These are phyloP conservation scores for Agrotis ipsilon DNA, from an alignment of 2,888 invertebrate species.

Conservation along the genomic window DNA sequence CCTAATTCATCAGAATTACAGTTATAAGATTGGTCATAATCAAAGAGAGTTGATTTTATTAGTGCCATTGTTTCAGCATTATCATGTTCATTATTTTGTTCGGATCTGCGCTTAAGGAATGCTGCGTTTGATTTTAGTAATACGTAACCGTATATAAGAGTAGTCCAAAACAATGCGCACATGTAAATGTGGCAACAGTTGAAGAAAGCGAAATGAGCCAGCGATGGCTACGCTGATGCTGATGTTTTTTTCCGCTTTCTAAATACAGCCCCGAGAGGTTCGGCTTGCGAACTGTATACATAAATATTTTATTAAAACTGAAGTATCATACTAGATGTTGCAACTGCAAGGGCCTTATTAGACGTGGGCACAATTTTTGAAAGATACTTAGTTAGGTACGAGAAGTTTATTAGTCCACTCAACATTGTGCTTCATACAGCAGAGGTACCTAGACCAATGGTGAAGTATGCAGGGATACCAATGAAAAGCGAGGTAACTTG, in stretches of 20 bases:
- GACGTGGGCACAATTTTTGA: background rate
- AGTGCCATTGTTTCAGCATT: slow-evolving; percentile 26
- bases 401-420: too few species aligned
- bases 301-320: slow-evolving; percentile 43
- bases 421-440: too few species aligned
- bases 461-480: too few species aligned
- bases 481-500: too few species aligned
- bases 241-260: slow-evolving; percentile 89
- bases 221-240: slow-evolving; percentile 80
- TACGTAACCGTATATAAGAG: slow-evolving; percentile 58
- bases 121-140: slow-evolving; percentile 41
- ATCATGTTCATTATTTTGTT: slow-evolving; percentile 17
- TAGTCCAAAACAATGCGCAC: slow-evolving; percentile 72
- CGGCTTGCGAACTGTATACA: slow-evolving; percentile 51
- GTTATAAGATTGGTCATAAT: slow-evolving; percentile 22
- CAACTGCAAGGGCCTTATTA: slow-evolving; percentile 35
- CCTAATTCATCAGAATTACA: slow-evolving; percentile 26
- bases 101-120: slow-evolving; percentile 33
- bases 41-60: slow-evolving; percentile 6
- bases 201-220: slow-evolving; percentile 84
- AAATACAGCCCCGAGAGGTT: slow-evolving; percentile 76
- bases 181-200: slow-evolving; percentile 78
- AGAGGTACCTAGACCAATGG: too few species aligned
- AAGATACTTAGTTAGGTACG: background rate
- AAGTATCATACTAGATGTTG: background rate